These are phyloP conservation scores for Mastacembelus armatus DNA, from an alignment of 2,797 vertebrate species.

Conservation along the genomic window DNA sequence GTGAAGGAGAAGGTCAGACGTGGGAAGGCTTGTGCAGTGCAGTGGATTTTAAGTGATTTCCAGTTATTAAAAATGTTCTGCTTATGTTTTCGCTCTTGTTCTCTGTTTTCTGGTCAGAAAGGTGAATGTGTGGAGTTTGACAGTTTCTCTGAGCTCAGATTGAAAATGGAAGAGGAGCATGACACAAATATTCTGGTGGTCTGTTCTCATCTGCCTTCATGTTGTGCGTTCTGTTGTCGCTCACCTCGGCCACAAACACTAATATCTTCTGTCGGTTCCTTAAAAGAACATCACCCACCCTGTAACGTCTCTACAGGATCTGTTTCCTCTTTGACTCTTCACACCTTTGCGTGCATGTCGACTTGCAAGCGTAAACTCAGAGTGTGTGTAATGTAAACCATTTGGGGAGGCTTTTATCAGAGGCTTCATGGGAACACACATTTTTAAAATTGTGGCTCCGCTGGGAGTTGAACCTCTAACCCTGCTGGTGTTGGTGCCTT, in stretches of 20 bases:
- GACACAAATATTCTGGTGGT: no score
- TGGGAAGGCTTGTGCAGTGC: no score
- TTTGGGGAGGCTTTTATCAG: constrained; percentile 17
- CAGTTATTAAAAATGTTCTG: no score
- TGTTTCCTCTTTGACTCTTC: constrained; percentile 5
- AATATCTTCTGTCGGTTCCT: constrained; percentile 38
- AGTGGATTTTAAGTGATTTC: no score
- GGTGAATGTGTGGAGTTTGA: no score
- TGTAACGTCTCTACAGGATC: constrained; percentile 3
- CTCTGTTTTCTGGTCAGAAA: no score
- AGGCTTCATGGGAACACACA: constrained; percentile 20
- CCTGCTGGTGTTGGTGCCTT: constrained; percentile 21
- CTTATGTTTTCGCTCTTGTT: no score
- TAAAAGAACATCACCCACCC: constrained; percentile 31
- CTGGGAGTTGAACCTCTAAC: constrained; percentile 45
- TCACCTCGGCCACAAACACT: constrained; percentile 38
- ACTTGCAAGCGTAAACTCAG: constrained; percentile 26
- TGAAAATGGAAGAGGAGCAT: no score
- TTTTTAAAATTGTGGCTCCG: constrained; percentile 22
- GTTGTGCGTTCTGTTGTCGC: constrained; percentile 15
- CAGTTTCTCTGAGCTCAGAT: no score
- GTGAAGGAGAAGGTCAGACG: no score
- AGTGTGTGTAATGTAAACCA: constrained; percentile 41
- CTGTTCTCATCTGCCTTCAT: constrained; percentile 50
- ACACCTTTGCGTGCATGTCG: constrained; percentile 6